Evolutionary conservation across 2,888 invertebrate species (phyloP).

Genomic region (Eudemis profundana): DNA sequence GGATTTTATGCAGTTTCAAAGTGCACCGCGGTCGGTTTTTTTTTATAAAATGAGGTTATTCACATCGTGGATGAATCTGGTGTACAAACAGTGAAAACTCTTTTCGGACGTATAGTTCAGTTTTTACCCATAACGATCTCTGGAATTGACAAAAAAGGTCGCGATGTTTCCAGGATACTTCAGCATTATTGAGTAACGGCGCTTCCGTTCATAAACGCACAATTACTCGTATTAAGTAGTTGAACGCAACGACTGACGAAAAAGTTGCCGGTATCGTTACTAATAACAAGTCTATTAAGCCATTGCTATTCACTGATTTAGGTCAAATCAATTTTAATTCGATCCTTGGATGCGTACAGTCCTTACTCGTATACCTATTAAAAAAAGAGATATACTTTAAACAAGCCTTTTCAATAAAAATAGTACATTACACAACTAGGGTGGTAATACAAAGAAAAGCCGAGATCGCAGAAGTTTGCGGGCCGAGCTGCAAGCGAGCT

Average conservation of each 20-base stretch:
- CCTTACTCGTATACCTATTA: too few species aligned
- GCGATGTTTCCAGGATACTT: conserved; percentile 26
- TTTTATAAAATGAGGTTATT: too few species aligned
- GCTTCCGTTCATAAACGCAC: conserved; percentile 20
- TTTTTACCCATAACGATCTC: conserved; percentile 1
- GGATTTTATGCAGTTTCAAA: too few species aligned
- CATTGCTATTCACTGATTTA: neutral
- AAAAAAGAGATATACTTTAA: too few species aligned
- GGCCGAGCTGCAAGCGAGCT: too few species aligned
- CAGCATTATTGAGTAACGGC: neutral
- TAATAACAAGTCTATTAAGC: neutral
- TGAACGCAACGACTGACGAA: conserved; percentile 3
- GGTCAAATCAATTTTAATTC: neutral
- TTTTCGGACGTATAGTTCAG: neutral
- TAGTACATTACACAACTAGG: too few species aligned
- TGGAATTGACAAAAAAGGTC: conserved; percentile 16
- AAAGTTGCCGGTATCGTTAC: conserved; percentile 12
- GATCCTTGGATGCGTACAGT: too few species aligned
- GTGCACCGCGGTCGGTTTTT: too few species aligned
- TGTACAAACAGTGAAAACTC: conserved; percentile 1
- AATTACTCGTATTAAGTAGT: neutral
- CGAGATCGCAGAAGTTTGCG: too few species aligned
- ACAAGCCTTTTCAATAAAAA: too few species aligned
- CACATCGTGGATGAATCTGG: neutral
- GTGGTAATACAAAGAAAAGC: too few species aligned